Evolutionary conservation across 2,797 vertebrate genomes (phyloP).

Genomic region (Scyliorhinus canicula): DNA sequence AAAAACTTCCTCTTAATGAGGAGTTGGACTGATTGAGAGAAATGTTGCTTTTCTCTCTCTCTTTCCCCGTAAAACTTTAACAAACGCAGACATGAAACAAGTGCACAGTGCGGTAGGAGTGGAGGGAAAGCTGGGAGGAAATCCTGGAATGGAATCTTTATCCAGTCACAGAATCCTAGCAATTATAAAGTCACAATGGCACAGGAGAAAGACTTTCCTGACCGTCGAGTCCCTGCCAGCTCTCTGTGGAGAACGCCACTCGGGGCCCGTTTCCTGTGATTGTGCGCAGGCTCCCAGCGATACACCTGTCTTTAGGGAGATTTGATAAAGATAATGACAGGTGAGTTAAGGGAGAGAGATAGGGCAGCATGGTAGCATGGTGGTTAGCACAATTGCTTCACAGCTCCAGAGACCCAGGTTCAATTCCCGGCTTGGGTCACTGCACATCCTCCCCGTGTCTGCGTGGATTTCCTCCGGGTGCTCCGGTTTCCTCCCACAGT

Average conservation of each 20-base stretch:
- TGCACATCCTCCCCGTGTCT: no score
- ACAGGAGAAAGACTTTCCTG: no score
- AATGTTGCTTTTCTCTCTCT: not conserved
- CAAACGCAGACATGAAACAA: conserved; percentile 9
- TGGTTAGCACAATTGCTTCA: no score
- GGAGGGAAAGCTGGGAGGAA: not conserved
- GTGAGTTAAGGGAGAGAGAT: not conserved
- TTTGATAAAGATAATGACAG: not conserved
- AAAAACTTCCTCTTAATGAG: not conserved
- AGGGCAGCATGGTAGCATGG: no score
- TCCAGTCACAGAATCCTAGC: not conserved
- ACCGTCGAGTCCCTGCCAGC: no score
- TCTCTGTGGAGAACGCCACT: no score
- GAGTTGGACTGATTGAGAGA: not conserved
- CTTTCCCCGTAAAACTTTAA: not conserved
- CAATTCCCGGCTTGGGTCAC: no score
- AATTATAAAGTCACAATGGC: not conserved
- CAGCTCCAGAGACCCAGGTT: no score
- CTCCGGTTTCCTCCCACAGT: no score
- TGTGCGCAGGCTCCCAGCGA: not conserved
- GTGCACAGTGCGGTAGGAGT: not conserved
- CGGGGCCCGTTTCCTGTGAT: no score
- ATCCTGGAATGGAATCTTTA: conserved; percentile 7
- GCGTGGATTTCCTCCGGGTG: no score
- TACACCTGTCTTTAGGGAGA: not conserved